phyloP scores from a whole-genome alignment of 2,888 invertebrate species.

The Latrodectus elegans region DNA sequence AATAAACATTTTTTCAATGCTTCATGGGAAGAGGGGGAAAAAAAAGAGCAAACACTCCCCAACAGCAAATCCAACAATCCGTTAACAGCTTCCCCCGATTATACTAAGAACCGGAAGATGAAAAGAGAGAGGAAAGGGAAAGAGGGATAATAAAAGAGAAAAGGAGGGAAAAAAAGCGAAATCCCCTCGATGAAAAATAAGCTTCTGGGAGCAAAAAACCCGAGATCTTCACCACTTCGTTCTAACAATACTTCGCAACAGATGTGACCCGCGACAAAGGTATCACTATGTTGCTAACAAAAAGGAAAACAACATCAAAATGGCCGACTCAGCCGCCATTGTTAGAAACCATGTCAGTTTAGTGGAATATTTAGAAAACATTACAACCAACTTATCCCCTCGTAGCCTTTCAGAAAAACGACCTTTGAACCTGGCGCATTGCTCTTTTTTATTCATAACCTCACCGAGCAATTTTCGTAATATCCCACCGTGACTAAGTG shows the following conservation, averaged over 20 bases:
- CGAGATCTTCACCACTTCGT: not conserved
- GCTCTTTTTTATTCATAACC: slow-evolving; percentile 13
- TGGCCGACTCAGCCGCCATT: slow-evolving; percentile 19
- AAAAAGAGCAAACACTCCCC: not conserved
- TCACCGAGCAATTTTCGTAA: slow-evolving; percentile 10
- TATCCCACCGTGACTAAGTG: slow-evolving; percentile 20
- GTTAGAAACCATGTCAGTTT: slow-evolving; percentile 47
- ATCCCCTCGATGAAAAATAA: slow-evolving; percentile 7
- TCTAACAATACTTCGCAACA: slow-evolving; percentile 4
- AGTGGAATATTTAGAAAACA: slow-evolving; percentile 63
- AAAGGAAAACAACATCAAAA: slow-evolving; percentile 27
- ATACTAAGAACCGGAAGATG: not conserved
- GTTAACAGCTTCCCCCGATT: not conserved
- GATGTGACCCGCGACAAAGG: slow-evolving; percentile 24
- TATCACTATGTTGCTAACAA: slow-evolving; percentile 17
- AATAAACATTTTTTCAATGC: too few relatives aligned
- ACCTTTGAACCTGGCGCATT: slow-evolving; percentile 38
- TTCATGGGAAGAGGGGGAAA: too few relatives aligned
- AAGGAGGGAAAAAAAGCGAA: not conserved
- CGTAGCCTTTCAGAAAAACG: slow-evolving; percentile 33
- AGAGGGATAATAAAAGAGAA: not conserved
- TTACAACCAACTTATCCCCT: slow-evolving; percentile 23
- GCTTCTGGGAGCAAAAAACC: not conserved
- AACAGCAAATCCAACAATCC: not conserved
- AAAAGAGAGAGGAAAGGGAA: not conserved